Evolutionary conservation across 2,797 vertebrate species (phyloP).

Genomic region (Benthosema pterotum): DNA sequence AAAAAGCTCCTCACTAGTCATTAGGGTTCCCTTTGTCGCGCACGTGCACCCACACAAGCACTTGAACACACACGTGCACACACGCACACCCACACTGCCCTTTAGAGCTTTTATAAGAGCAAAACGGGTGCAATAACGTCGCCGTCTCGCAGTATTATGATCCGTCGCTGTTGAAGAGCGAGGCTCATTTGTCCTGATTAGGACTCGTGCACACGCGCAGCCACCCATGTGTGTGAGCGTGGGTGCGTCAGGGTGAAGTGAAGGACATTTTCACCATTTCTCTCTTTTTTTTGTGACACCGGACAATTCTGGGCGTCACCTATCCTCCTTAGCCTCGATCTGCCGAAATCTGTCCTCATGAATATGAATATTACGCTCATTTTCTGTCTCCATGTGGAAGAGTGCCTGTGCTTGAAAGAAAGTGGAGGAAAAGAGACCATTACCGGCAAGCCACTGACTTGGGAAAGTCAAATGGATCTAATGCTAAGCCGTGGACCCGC

Average conservation of each 20-base stretch:
- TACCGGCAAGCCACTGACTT: too few species aligned
- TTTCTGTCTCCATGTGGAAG: too few species aligned
- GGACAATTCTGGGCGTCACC: too few species aligned
- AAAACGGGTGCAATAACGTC: slow-evolving; percentile 49
- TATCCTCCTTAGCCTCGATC: too few species aligned
- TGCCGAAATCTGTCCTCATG: too few species aligned
- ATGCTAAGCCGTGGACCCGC: too few species aligned
- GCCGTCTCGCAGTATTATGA: slow-evolving; percentile 49
- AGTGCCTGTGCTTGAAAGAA: too few species aligned
- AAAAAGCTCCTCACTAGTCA: slow-evolving; percentile 51
- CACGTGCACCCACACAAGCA: neutral
- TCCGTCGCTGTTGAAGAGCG: slow-evolving; percentile 41
- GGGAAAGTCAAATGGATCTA: too few species aligned
- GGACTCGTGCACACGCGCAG: slow-evolving; percentile 1
- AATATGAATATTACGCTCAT: too few species aligned
- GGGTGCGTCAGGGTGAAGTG: slow-evolving; percentile 30
- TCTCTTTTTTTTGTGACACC: too few species aligned
- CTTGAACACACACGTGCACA: slow-evolving; percentile 1
- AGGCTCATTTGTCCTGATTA: slow-evolving; percentile 60
- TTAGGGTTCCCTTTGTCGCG: slow-evolving; percentile 11
- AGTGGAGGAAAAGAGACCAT: too few species aligned
- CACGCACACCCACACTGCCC: neutral
- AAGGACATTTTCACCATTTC: slow-evolving; percentile 45
- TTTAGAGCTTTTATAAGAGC: slow-evolving; percentile 25
- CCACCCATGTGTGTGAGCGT: neutral